Conservation (phyloP, 1,140 invertebrate genomes). For the Pteromalus puparum region DNA sequence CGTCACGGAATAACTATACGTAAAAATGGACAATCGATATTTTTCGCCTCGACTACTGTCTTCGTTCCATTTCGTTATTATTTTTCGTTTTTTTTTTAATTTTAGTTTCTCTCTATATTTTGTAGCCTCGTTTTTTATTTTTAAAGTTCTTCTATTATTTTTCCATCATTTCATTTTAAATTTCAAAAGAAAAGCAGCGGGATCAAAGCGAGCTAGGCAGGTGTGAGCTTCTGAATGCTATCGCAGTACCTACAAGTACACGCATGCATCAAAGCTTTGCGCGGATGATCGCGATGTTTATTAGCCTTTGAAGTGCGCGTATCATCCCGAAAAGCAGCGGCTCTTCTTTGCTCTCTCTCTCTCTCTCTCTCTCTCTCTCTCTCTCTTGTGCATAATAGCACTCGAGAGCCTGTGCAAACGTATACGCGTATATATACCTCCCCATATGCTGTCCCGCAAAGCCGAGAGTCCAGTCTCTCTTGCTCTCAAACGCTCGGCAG, state of each 20-base stretch:
- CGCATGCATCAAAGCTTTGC: background rate
- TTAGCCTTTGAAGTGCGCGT: conserved; percentile 62
- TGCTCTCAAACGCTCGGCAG: conserved; percentile 59
- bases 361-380: too few species aligned
- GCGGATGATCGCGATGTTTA: conserved; percentile 50
- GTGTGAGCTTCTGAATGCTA: background rate
- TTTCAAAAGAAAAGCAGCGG: too few species aligned
- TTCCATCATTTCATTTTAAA: too few species aligned
- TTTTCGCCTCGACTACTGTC: too few species aligned
- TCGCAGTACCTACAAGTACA: background rate
- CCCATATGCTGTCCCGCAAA: conserved; percentile 65
- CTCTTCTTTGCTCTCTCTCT: conserved; percentile 20
- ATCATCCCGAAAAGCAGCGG: conserved; percentile 53
- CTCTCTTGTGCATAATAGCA: conserved; percentile 51
- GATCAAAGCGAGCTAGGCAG: background rate
- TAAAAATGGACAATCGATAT: too few species aligned
- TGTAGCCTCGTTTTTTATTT: too few species aligned
- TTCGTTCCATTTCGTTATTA: too few species aligned
- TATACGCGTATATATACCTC: conserved; percentile 37
- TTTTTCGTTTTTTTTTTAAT: too few species aligned
- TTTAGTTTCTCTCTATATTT: too few species aligned
- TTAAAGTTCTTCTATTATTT: too few species aligned
- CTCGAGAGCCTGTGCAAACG: conserved; percentile 51
- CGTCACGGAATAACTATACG: too few species aligned
- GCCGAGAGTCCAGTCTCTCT: conserved; percentile 52